Evolutionary conservation across 2,888 invertebrate species (phyloP), one percentile per base, ranked within the genome.

Genomic region (Petrolisthes cinctipes): DNA sequence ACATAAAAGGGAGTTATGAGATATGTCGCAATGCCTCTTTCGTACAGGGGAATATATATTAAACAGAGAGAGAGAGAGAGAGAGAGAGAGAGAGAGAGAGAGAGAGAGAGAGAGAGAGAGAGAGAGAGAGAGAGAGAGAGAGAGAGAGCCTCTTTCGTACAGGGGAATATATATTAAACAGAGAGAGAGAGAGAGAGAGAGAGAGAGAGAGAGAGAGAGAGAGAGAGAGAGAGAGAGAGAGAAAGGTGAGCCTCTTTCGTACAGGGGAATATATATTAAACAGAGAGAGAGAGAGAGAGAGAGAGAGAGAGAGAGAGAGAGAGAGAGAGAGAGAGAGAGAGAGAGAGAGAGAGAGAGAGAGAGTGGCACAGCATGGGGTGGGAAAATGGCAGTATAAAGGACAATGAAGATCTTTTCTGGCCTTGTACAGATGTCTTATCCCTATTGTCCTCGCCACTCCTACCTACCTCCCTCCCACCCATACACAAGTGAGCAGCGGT

Each of bases 241-340:
- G n/a, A n/a, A n/a, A n/a, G n/a, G n/a, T n/a, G n/a, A n/a, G 80
- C 56, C 23, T 11, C 80, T 23, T 57, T 57, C 56, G 56, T 57
- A 57, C 80, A 54, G 56, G 56, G 80, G 57, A 54, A 80, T 57
- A 54, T 80, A 80, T 57, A 80, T 80, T 57, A 56, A 57, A 57
- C 57, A 23, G 9, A 11, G 61, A 61, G 61, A 17, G 61, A 61
- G 9, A 17, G 61, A 61, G 61, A 61, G 61, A 17, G 61, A 61
- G 61, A 17, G 61, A 61, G 61, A 3, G 17, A 3, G 9, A 3
- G 17, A 3, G 17, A 3, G 80, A 80, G 80, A 80, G 80, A 80
- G 80, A 80, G 80, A 80, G 80, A 80, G 80, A 80, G 80, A 80
- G 80, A 80, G 80, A 56, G 57, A 7, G 11, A 80, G 80, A 56